These are phyloP conservation scores for Caenorhabditis sp. DNA, from an alignment of 2,888 invertebrate genomes.

Conservation along the genomic window DNA sequence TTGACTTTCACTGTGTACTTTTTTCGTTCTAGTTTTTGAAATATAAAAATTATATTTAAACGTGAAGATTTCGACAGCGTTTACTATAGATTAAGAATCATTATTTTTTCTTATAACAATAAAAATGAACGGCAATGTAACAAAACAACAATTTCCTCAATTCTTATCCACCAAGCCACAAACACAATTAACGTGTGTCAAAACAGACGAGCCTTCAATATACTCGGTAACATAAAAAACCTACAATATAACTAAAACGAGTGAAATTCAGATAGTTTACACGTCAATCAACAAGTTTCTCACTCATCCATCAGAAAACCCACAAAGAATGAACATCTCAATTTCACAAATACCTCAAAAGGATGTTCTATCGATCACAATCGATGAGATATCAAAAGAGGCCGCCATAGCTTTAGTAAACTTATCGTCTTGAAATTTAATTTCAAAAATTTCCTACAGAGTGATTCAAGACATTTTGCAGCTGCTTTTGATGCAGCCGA, in stretches of 20 bases:
- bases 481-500: conserved; percentile 30
- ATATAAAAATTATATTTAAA: neutral
- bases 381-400: conserved; percentile 14
- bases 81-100: neutral
- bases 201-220: conserved; percentile 14
- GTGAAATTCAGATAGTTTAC: conserved; percentile 16
- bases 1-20: too few relatives aligned
- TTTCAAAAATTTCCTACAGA: conserved; percentile 2
- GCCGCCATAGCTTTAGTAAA: conserved; percentile 9
- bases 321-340: conserved; percentile 14
- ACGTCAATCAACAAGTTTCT: conserved; percentile 17
- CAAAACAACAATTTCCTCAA: neutral
- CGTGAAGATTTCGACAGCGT: neutral
- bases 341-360: conserved; percentile 11
- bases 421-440: neutral
- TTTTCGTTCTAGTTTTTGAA: neutral
- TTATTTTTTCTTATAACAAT: neutral
- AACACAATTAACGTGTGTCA: conserved; percentile 1
- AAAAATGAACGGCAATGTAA: neutral
- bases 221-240: conserved; percentile 12
- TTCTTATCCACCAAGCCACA: neutral
- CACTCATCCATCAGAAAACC: neutral
- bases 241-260: neutral
- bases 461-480: conserved; percentile 22
- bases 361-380: conserved; percentile 9